phyloP scores from a whole-genome alignment of 37 sponge, comb jelly and placozoan species.

The Geodia barretti region DNA sequence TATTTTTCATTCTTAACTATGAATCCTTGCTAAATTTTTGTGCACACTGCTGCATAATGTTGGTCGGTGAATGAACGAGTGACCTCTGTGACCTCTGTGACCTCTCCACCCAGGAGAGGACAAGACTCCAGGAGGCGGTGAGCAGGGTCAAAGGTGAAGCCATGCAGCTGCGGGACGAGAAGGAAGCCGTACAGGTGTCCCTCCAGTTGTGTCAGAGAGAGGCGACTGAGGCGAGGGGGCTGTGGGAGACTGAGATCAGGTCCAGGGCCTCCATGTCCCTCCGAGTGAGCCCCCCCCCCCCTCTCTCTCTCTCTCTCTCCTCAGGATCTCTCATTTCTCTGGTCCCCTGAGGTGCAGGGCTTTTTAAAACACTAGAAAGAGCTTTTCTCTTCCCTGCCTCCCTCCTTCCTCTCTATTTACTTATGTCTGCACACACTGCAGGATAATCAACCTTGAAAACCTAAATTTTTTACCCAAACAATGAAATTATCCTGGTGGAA shows the following conservation, averaged over 20 bases:
- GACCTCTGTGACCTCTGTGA: not conserved
- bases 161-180: not conserved
- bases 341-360: too few species aligned
- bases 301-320: not conserved
- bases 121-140: not conserved
- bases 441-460: too few species aligned
- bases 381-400: too few species aligned
- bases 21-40: not conserved
- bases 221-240: constrained; percentile 13
- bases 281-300: not conserved
- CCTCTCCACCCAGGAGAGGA: not conserved
- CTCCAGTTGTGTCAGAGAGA: too few species aligned
- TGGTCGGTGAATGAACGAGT: not conserved
- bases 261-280: constrained; percentile 57
- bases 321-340: too few species aligned
- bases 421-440: too few species aligned
- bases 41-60: not conserved
- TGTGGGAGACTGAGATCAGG: constrained; percentile 87
- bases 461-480: too few species aligned
- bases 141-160: not conserved
- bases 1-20: too few species aligned
- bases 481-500: too few species aligned
- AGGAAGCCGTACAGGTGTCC: not conserved
- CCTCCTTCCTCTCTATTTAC: too few species aligned
- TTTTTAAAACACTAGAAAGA: too few species aligned